Conservation (phyloP, 2,888 invertebrate genomes). For the Miltochrista miniata region DNA sequence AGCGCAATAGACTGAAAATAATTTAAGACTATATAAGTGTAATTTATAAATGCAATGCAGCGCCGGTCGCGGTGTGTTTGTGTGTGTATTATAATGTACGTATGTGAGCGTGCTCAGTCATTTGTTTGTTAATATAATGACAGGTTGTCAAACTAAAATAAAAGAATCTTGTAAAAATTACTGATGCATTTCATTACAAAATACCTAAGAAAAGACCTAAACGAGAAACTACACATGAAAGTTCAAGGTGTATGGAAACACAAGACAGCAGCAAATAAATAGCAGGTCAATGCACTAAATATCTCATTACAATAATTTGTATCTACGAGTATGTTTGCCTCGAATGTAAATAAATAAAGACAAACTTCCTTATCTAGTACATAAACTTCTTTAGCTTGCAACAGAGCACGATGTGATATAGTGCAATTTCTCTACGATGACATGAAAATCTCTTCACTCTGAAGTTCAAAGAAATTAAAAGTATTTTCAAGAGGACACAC, state of each 20-base stretch:
- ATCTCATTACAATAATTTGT: not conserved
- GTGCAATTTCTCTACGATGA: too few species aligned
- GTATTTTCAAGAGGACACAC: too few species aligned
- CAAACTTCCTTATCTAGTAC: too few species aligned
- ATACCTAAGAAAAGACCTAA: constrained; percentile 1
- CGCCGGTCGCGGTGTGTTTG: constrained; percentile 86
- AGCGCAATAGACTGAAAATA: constrained; percentile 85
- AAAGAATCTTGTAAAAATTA: constrained; percentile 81
- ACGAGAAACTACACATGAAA: not conserved
- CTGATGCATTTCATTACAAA: constrained; percentile 56
- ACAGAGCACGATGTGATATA: too few species aligned
- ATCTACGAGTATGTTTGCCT: too few species aligned
- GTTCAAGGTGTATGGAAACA: not conserved
- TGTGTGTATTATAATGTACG: constrained; percentile 83
- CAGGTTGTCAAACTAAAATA: constrained; percentile 90
- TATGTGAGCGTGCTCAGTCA: constrained; percentile 86
- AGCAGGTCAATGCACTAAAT: not conserved
- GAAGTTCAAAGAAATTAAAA: too few species aligned
- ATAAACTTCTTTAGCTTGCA: too few species aligned
- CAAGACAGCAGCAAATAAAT: too few species aligned
- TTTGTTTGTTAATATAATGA: constrained; percentile 88
- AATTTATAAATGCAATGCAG: constrained; percentile 86
- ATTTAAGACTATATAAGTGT: constrained; percentile 85
- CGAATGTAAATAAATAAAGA: too few species aligned
- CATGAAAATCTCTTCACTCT: too few species aligned